A percentile compares a stretch with the other conserved stretches of the same genome.
Conservation (phyloP, 2,888 invertebrate genomes). For the Stenodera caucasica region DNA sequence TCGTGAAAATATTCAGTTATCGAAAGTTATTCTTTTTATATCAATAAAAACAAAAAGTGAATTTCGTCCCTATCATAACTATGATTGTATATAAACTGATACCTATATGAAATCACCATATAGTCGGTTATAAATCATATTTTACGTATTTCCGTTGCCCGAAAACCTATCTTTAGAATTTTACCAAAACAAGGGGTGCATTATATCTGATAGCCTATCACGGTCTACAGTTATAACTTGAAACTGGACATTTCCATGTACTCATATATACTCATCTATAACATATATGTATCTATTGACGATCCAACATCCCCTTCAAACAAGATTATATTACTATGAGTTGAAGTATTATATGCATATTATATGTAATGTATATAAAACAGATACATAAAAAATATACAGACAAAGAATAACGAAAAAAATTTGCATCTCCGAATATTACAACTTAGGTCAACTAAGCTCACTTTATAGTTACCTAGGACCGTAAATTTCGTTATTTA, state of each 20-base stretch:
- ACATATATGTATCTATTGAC: constrained; percentile 3
- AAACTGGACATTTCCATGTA: constrained; percentile 17
- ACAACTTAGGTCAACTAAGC: constrained; percentile 9
- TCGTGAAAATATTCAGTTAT: constrained; percentile 33
- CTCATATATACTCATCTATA: constrained; percentile 8
- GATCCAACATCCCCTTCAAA: not conserved
- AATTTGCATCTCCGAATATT: constrained; percentile 22
- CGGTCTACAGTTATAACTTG: constrained; percentile 16
- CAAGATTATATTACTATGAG: constrained; percentile 1
- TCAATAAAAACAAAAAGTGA: constrained; percentile 33
- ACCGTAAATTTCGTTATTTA: constrained; percentile 21
- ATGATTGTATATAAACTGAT: constrained; percentile 42
- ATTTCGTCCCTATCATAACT: constrained; percentile 30
- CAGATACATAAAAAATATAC: not conserved
- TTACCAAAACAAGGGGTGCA: constrained; percentile 44
- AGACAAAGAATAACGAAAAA: constrained; percentile 11
- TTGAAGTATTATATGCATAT: not conserved
- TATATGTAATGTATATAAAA: not conserved
- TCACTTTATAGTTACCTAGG: constrained; percentile 16
- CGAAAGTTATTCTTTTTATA: constrained; percentile 32
- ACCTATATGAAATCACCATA: constrained; percentile 47
- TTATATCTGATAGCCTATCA: constrained; percentile 34
- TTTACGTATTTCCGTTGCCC: constrained; percentile 49
- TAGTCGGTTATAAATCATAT: constrained; percentile 46
- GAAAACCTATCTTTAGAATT: constrained; percentile 36